Conservation (phyloP, 2,797 vertebrate species). For the Podarcis siculus region DNA sequence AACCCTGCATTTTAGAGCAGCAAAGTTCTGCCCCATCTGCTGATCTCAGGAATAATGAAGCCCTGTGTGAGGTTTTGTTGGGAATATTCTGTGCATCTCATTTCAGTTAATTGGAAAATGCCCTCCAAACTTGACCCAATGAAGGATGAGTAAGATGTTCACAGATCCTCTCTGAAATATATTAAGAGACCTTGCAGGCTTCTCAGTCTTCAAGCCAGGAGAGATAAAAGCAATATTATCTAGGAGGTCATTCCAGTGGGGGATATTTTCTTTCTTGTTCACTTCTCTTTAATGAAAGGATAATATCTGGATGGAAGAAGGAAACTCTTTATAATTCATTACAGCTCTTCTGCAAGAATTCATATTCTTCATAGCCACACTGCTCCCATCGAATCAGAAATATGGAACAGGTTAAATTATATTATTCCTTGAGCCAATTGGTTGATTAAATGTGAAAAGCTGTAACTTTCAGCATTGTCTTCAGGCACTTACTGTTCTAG, state of each 20-base stretch:
- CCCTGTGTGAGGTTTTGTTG: conserved; percentile 34
- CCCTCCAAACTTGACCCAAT: conserved; percentile 36
- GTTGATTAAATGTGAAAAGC: background rate
- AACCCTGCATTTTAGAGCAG: conserved; percentile 31
- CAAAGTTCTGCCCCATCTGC: conserved; percentile 16
- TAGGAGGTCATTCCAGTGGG: conserved; percentile 21
- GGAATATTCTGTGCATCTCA: conserved; percentile 43
- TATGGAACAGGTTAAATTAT: background rate
- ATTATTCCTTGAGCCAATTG: background rate
- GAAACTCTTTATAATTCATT: background rate
- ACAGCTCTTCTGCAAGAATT: background rate
- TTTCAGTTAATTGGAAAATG: conserved; percentile 24
- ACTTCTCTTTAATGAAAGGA: background rate
- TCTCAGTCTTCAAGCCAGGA: background rate
- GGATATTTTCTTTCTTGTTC: conserved; percentile 10
- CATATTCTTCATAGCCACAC: background rate
- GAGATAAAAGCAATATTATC: conserved; percentile 22
- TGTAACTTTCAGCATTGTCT: background rate
- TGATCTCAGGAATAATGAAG: conserved; percentile 37
- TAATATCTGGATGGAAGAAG: background rate
- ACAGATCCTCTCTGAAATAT: conserved; percentile 8
- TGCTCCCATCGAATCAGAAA: conserved; percentile 27
- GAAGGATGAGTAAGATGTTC: conserved; percentile 41
- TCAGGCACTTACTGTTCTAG: background rate
- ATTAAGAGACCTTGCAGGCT: conserved; percentile 13